Evolutionary conservation across 2,797 vertebrate species (phyloP).

Genomic region (Characodon lateralis): DNA sequence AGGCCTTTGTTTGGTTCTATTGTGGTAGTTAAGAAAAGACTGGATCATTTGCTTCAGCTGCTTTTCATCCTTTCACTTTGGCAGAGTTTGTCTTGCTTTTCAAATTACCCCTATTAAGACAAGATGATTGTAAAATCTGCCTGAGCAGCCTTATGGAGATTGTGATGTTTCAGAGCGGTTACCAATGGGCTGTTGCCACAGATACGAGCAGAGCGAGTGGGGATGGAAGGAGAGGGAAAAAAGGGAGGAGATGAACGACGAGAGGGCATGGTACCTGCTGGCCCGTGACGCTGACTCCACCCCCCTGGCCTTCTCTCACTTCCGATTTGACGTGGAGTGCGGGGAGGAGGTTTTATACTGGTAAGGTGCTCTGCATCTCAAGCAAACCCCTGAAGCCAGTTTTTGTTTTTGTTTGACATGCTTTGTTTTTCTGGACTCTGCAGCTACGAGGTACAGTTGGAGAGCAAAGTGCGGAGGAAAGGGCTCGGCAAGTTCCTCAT

Average conservation of each 20-base stretch:
- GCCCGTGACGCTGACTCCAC: slow-evolving; percentile 83
- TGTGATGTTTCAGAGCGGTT: not conserved
- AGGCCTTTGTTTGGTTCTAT: not conserved
- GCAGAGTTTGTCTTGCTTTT: not conserved
- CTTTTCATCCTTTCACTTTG: not conserved
- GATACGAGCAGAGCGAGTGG: slow-evolving; percentile 97
- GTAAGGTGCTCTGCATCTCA: slow-evolving; percentile 64
- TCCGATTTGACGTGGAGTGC: slow-evolving; percentile 94
- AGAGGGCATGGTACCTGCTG: slow-evolving; percentile 94
- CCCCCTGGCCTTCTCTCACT: slow-evolving; percentile 93
- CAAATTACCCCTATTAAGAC: not conserved
- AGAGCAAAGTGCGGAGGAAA: slow-evolving; percentile 89
- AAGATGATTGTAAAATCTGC: not conserved
- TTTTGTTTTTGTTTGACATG: not conserved
- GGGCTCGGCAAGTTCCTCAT: slow-evolving; percentile 94
- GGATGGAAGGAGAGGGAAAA: slow-evolving; percentile 97
- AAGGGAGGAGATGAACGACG: slow-evolving; percentile 91
- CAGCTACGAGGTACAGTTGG: slow-evolving; percentile 94
- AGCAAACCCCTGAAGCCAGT: not conserved
- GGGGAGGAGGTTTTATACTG: slow-evolving; percentile 96
- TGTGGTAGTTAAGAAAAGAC: not conserved
- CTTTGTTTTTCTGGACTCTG: slow-evolving; percentile 1
- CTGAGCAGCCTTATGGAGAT: not conserved
- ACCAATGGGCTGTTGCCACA: slow-evolving; percentile 38
- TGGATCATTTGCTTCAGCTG: not conserved